phyloP scores from a whole-genome alignment of 1,140 invertebrate species.

The Eumaeus atala region DNA sequence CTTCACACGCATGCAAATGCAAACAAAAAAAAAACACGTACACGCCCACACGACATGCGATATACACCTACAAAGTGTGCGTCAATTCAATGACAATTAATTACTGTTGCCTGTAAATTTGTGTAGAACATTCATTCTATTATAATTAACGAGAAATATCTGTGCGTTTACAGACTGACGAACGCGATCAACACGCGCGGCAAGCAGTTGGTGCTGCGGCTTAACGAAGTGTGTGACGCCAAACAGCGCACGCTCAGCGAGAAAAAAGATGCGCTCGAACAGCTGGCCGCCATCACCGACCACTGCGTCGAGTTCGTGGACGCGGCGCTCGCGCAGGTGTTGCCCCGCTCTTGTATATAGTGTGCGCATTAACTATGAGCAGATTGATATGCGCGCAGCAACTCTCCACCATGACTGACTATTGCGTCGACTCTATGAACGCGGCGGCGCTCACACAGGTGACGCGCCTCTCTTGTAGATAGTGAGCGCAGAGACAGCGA shows the following conservation, averaged over 20 bases:
- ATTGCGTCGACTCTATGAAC: no score
- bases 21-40: not conserved
- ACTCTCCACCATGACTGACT: no score
- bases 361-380: not conserved
- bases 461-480: no score
- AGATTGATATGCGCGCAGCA: no score
- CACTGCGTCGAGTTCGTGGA: constrained; percentile 90
- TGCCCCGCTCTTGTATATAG: not conserved
- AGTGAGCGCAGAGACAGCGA: no score
- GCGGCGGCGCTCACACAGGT: no score
- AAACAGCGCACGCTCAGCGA: constrained; percentile 88
- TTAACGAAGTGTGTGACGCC: constrained; percentile 88
- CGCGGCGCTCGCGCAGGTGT: constrained; percentile 78
- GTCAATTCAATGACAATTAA: no score
- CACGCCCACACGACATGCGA: no score
- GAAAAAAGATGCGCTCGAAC: constrained; percentile 86
- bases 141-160: not conserved
- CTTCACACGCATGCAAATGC: not conserved
- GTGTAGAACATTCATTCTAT: no score
- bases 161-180: constrained; percentile 77
- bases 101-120: no score
- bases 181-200: constrained; percentile 88
- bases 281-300: constrained; percentile 87
- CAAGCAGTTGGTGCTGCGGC: constrained; percentile 84
- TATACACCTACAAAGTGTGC: no score